Conservation (phyloP, 2,797 vertebrate genomes). For the Perdix hodgsoniae region DNA sequence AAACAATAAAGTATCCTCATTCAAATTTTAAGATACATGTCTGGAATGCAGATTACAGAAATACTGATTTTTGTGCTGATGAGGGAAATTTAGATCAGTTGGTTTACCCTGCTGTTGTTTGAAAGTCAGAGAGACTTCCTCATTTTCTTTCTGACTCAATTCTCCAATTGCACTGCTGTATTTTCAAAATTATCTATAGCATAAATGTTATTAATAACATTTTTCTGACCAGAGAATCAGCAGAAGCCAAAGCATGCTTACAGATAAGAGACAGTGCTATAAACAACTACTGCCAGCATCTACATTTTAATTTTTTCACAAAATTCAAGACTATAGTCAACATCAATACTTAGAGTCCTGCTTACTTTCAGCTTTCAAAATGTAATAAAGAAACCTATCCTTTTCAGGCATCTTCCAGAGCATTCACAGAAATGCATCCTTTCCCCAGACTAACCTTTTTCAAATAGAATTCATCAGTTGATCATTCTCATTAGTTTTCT, state of each 20-base stretch:
- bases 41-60: not conserved
- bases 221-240: not conserved
- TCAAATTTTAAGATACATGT: not conserved
- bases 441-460: slow-evolving; percentile 6
- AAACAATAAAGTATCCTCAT: not conserved
- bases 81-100: not conserved
- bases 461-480: not conserved
- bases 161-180: not conserved
- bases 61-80: not conserved
- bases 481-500: slow-evolving; percentile 39
- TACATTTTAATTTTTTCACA: not conserved
- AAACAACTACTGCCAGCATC: not conserved
- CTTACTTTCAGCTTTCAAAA: not conserved
- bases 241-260: not conserved
- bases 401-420: not conserved
- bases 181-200: not conserved
- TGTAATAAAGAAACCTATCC: not conserved
- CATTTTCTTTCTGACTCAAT: not conserved
- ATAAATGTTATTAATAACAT: not conserved
- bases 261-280: not conserved
- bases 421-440: not conserved
- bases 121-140: not conserved
- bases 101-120: not conserved
- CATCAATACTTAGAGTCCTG: not conserved
- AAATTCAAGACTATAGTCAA: not conserved